Evolutionary conservation across 1,140 invertebrate species (phyloP).

Genomic region (Achroia grisella): DNA sequence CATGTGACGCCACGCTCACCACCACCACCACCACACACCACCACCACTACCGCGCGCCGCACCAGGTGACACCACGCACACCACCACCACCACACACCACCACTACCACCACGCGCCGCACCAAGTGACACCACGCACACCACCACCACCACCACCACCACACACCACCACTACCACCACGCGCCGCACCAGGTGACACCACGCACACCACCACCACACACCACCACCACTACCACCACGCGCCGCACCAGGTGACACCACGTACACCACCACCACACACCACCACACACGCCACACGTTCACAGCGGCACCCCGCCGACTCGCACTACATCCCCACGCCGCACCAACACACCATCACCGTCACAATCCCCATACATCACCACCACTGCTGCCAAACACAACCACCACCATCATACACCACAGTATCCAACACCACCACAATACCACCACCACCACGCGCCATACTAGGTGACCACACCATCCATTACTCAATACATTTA

Average conservation of each 20-base stretch:
- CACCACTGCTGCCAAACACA: constrained; percentile 28
- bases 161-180: not conserved
- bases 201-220: not conserved
- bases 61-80: constrained; percentile 50
- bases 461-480: no score
- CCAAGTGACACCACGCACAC: not conserved
- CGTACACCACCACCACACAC: constrained; percentile 62
- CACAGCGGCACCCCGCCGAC: no score
- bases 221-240: not conserved
- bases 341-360: no score
- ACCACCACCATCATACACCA: constrained; percentile 1
- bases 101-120: not conserved
- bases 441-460: no score
- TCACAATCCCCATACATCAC: no score
- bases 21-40: no score
- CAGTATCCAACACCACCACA: not conserved
- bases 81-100: constrained; percentile 24
- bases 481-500: not conserved
- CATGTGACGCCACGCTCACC: constrained; percentile 51
- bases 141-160: not conserved
- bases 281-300: constrained; percentile 35
- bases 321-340: constrained; percentile 1
- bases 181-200: no score
- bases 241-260: constrained; percentile 44
- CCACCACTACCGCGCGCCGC: constrained; percentile 29